Evolutionary conservation across 1,140 invertebrate genomes (phyloP), one percentile per base, ranked within the genome.

Genomic region (Aricia agestis): DNA sequence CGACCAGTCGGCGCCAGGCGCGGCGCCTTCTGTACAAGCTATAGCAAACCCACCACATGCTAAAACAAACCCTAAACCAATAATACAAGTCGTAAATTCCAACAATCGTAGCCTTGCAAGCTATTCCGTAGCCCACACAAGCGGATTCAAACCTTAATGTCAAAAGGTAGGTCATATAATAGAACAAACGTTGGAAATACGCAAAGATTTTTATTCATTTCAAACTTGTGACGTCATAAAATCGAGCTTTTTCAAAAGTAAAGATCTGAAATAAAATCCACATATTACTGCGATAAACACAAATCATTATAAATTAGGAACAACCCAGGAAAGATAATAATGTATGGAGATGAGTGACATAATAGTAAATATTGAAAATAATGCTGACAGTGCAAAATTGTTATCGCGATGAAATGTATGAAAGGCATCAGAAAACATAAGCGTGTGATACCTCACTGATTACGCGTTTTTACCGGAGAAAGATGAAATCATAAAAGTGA

Each of bases 1-100:
- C 88, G 88, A 85, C 89, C 76, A 81, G 85, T 78, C 84, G 88
- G 89, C 89, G 89, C 89, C 87, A 89, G 76, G 73, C 74, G 79
- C 82, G 88, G 88, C 88, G 88, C 89, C 89, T 87, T 77, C 86
- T 82, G 84, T 89, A 83, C 81, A 82, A 82, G 77, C 74, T 76
- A 81, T 75, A 72, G 68, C 72, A 72, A 66, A 19, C 41, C 5
- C 18, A n/a, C 17, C 13, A 52, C 75, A 80, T 74, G 45, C 17
- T 17, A 2, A 84, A 76, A 78, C 68, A 11, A 66, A 72, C 77
- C 74, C 71, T 83, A 82, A 6, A 0, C 11, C 4, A 1, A 42
- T 1, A 1, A 0, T 0, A 0, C 57, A 77, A 79, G 69, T 72
- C 6, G 18, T 63, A 67, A 69, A 75, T 71, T 78, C 72, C 1